Evolutionary conservation across 2,113 vertebrate genomes (phyloP).

Genomic region (Phocoena phocoena): DNA sequence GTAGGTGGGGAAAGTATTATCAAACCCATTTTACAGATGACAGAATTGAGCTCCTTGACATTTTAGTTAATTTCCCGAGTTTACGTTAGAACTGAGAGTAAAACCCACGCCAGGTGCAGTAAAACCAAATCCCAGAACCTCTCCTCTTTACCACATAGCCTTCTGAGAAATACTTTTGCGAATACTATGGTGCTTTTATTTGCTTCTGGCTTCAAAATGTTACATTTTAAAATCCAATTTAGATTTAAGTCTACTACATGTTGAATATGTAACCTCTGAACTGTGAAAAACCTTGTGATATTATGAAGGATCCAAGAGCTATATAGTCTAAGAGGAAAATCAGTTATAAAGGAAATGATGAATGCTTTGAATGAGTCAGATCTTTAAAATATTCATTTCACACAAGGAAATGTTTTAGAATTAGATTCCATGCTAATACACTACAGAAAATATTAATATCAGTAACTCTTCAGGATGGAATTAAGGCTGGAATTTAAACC

Average conservation of each 20-base stretch:
- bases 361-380: neutral
- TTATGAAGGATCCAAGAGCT: constrained; percentile 18
- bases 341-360: constrained; percentile 33
- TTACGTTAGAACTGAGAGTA: neutral
- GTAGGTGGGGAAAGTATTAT: neutral
- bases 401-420: constrained; percentile 36
- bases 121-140: neutral
- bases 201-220: constrained; percentile 33
- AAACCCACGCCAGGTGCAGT: neutral
- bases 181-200: neutral
- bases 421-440: neutral
- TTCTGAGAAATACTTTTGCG: neutral
- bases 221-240: constrained; percentile 28
- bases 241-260: neutral
- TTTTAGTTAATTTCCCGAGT: neutral
- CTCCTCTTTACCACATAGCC: neutral
- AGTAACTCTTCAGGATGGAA: neutral
- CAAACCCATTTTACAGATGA: neutral
- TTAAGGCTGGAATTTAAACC: constrained; percentile 28
- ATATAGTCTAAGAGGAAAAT: neutral
- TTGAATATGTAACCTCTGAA: neutral
- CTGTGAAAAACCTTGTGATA: constrained; percentile 24
- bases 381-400: constrained; percentile 43
- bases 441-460: constrained; percentile 30
- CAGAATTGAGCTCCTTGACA: neutral